Percentiles rank a stretch among this genome's conserved stretches.
Evolutionary conservation across 1,140 invertebrate genomes (phyloP).

Genomic region (Trichonephila clavata): DNA sequence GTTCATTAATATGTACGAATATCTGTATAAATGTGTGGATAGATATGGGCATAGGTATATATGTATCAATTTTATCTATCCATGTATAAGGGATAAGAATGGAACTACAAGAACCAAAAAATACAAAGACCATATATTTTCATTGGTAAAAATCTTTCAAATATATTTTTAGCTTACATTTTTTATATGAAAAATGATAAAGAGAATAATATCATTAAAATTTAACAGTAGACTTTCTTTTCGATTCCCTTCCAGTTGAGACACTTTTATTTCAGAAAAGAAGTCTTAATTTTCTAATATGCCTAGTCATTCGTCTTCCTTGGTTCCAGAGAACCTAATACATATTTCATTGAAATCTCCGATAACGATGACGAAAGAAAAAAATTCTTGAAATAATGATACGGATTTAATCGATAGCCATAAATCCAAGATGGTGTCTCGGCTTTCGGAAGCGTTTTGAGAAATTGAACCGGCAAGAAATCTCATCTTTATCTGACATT

Average conservation of each 20-base stretch:
- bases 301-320: neutral
- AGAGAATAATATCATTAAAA: neutral
- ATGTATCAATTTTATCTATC: no score
- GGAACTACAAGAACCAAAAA: no score
- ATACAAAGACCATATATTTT: no score
- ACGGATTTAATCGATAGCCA: slow-evolving; percentile 65
- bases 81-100: no score
- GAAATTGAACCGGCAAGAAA: slow-evolving; percentile 63
- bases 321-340: slow-evolving; percentile 27
- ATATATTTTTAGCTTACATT: no score
- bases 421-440: slow-evolving; percentile 70
- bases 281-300: slow-evolving; percentile 46
- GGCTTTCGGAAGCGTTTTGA: slow-evolving; percentile 62
- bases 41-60: no score
- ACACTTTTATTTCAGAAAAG: neutral
- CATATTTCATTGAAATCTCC: slow-evolving; percentile 60
- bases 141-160: no score
- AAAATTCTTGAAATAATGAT: slow-evolving; percentile 57
- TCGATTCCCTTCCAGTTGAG: neutral
- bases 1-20: no score
- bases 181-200: no score
- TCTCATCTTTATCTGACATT: slow-evolving; percentile 67
- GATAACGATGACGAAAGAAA: slow-evolving; percentile 46
- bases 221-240: neutral
- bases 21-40: no score